These are phyloP conservation scores for Lasiommata megera DNA, from an alignment of 2,888 invertebrate genomes.

Conservation along the genomic window DNA sequence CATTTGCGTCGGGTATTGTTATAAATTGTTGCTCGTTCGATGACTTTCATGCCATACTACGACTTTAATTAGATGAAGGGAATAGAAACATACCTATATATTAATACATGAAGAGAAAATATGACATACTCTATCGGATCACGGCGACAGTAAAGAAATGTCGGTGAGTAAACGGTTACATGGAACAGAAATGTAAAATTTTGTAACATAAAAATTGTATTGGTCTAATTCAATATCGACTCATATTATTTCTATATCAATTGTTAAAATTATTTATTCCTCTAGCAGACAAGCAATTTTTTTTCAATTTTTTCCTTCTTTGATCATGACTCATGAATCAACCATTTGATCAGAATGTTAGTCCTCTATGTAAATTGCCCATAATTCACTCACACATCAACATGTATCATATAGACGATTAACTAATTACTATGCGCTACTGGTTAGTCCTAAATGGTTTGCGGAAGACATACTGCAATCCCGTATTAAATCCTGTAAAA, in stretches of 20 bases:
- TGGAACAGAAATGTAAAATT: too few species aligned
- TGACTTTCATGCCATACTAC: conserved; percentile 8
- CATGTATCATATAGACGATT: background rate
- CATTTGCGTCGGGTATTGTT: conserved; percentile 5
- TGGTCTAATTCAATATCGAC: too few species aligned
- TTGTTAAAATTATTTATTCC: too few species aligned
- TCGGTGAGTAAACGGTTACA: too few species aligned
- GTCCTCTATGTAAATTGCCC: background rate
- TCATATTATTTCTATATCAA: too few species aligned
- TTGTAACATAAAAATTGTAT: too few species aligned
- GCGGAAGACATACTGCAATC: background rate
- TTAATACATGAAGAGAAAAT: too few species aligned
- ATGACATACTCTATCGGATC: too few species aligned
- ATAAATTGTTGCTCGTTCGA: conserved; percentile 14
- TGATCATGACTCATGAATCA: background rate
- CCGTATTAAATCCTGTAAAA: background rate
- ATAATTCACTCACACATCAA: background rate
- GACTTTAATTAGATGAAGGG: background rate
- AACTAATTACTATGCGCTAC: background rate
- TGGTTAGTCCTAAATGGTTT: background rate
- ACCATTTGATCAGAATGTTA: background rate
- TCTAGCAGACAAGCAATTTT: too few species aligned
- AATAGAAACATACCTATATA: background rate
- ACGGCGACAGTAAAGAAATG: too few species aligned
- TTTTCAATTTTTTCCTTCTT: background rate